phyloP scores from a whole-genome alignment of 1,140 invertebrate species.

The Caenorhabditis latens region DNA sequence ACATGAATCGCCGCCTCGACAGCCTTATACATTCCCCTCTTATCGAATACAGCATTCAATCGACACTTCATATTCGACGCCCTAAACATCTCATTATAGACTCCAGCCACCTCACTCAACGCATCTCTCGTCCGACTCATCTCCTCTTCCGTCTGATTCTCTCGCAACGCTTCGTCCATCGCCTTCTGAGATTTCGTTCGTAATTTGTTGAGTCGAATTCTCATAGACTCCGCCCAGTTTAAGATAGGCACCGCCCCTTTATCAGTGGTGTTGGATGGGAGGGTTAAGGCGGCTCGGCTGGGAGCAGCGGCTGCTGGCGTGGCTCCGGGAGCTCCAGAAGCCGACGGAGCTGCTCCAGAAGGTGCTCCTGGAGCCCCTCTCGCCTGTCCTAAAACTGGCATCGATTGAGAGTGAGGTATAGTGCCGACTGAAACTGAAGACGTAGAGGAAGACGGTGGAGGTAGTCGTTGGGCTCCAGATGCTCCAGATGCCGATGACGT shows the following conservation, averaged over 20 bases:
- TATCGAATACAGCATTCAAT: slow-evolving; percentile 23
- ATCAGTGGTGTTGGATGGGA: slow-evolving; percentile 33
- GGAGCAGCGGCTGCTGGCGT: too few relatives aligned
- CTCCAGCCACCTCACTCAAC: neutral
- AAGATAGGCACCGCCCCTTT: neutral
- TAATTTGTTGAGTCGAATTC: neutral
- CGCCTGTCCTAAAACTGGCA: neutral
- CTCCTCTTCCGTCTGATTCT: neutral
- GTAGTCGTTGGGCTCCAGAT: neutral
- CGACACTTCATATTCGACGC: slow-evolving; percentile 1
- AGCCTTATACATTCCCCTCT: neutral
- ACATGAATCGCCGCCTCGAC: neutral
- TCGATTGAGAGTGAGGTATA: slow-evolving; percentile 34
- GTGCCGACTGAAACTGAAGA: neutral
- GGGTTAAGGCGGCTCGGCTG: neutral
- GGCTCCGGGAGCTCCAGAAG: neutral
- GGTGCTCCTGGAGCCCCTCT: neutral
- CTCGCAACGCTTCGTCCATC: neutral
- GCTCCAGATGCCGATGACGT: neutral
- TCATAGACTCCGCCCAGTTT: slow-evolving; percentile 1
- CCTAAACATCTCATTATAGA: slow-evolving; percentile 11
- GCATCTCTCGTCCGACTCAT: neutral
- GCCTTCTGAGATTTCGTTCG: neutral
- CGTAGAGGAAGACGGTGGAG: too few relatives aligned
- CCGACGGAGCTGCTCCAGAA: neutral